Percentiles rank a stretch among this genome's conserved stretches.
Evolutionary conservation across 2,113 vertebrate genomes (phyloP).

Genomic region (Odocoileus virginianus): DNA sequence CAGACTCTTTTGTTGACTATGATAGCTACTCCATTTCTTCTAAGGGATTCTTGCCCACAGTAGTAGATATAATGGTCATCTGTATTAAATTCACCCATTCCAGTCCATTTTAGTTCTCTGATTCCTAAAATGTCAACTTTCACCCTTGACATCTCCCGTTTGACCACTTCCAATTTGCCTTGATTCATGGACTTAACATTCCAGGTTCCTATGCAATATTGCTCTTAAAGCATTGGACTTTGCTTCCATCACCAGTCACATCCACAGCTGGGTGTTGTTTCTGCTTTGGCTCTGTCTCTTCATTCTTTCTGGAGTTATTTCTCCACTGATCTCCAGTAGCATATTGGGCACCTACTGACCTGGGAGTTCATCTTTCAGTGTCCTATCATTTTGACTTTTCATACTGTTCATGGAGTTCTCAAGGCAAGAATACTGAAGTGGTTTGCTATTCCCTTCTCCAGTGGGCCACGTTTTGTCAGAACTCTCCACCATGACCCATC

Average conservation of each 20-base stretch:
- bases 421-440: not conserved
- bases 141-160: not conserved
- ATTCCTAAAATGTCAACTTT: not conserved
- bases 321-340: not conserved
- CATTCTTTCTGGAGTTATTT: not conserved
- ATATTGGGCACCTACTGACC: rapidly evolving
- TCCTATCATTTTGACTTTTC: not conserved
- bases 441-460: not conserved
- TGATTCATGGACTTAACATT: not conserved
- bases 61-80: not conserved
- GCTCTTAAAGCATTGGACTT: not conserved
- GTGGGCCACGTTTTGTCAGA: too few species aligned
- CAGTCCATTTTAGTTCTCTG: not conserved
- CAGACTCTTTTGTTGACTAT: rapidly evolving
- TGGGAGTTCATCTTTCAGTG: not conserved
- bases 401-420: not conserved
- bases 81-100: not conserved
- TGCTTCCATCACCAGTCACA: not conserved
- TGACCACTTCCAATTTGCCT: not conserved
- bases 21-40: not conserved
- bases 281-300: not conserved
- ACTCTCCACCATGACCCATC: not conserved
- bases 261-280: not conserved
- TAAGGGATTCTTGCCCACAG: not conserved
- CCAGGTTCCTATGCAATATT: not conserved